Percentiles rank a stretch among this genome's conserved stretches.
These are phyloP conservation scores for Byasa hedistus DNA, from an alignment of 2,888 invertebrate species.

Conservation along the genomic window DNA sequence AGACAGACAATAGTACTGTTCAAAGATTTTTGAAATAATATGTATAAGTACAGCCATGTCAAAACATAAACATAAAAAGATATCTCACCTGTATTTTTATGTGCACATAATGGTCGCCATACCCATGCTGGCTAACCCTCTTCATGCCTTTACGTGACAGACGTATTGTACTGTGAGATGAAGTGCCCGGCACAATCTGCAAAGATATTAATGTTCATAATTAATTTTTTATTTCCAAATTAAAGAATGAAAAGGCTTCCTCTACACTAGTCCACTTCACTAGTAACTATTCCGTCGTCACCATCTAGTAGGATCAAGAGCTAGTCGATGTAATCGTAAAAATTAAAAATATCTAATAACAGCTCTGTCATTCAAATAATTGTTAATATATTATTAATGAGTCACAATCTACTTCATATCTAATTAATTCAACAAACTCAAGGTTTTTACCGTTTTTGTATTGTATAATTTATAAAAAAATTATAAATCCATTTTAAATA, in stretches of 20 bases:
- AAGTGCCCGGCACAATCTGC: conserved; percentile 93
- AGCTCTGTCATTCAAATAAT: no score
- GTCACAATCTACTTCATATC: no score
- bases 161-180: conserved; percentile 93
- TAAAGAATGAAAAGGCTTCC: not conserved
- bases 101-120: conserved; percentile 98
- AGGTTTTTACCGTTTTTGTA: no score
- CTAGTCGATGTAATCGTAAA: no score
- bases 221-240: not conserved
- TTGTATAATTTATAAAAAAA: no score
- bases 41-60: not conserved
- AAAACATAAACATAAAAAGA: not conserved
- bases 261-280: no score
- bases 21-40: not conserved
- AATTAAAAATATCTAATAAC: no score
- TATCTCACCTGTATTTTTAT: conserved; percentile 86
- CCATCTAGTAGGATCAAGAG: no score
- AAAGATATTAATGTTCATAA: not conserved
- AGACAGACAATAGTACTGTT: not conserved
- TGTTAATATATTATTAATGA: no score
- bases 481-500: not conserved
- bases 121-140: conserved; percentile 92
- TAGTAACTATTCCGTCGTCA: no score
- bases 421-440: no score
- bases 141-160: conserved; percentile 95